Conservation (phyloP, 1,140 invertebrate species). For the Proales similis region DNA sequence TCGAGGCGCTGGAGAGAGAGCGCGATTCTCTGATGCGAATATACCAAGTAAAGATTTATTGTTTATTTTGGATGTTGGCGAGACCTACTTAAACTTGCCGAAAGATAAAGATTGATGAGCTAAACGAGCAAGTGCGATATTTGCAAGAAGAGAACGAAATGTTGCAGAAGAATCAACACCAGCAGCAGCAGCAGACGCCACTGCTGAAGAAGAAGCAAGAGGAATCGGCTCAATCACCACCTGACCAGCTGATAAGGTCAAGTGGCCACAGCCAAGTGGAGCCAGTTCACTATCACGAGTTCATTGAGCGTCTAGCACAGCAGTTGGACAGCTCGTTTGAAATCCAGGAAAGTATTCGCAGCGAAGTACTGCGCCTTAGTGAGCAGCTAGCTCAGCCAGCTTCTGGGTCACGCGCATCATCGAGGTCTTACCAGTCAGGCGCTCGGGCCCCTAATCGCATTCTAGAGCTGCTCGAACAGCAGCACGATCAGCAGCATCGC, state of each 20-base stretch:
- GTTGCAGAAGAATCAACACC: neutral
- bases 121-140: constrained; percentile 22
- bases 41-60: neutral
- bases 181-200: neutral
- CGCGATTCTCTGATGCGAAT: constrained; percentile 25
- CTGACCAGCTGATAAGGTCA: constrained; percentile 12
- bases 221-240: constrained; percentile 10
- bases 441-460: neutral
- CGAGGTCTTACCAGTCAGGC: neutral
- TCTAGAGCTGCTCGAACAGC: constrained; percentile 10
- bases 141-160: constrained; percentile 29
- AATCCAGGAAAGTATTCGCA: neutral
- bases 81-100: neutral
- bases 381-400: neutral
- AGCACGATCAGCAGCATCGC: constrained; percentile 27
- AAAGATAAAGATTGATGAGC: constrained; percentile 15
- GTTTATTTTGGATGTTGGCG: neutral
- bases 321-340: constrained; percentile 4
- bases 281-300: too few relatives aligned
- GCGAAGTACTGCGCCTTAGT: constrained; percentile 4
- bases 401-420: too few relatives aligned
- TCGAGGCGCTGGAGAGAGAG: constrained; percentile 19
- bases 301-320: too few relatives aligned
- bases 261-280: constrained; percentile 8
- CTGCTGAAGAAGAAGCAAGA: constrained; percentile 7